phyloP scores from a whole-genome alignment of 2,113 vertebrate species.

The Trichomycterus rosablanca region DNA sequence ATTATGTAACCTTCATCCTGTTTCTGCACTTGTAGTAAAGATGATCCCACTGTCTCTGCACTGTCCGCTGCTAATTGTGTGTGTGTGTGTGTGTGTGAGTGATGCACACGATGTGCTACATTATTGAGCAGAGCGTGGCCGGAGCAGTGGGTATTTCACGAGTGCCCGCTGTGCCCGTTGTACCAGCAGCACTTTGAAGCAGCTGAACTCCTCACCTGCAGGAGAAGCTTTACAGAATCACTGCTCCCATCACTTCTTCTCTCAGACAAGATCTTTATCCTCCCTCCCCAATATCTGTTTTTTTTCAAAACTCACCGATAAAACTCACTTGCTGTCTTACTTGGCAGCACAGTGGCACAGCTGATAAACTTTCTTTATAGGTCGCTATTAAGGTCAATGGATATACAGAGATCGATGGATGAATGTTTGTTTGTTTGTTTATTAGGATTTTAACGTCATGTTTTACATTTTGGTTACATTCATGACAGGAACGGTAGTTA shows the following conservation, averaged over 20 bases:
- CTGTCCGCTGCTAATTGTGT: not conserved
- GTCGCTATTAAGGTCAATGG: too few relatives aligned
- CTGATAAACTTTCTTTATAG: too few relatives aligned
- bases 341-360: too few relatives aligned
- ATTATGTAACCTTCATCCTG: conserved; percentile 6
- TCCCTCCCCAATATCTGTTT: not conserved
- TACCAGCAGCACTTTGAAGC: conserved; percentile 36
- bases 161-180: conserved; percentile 9
- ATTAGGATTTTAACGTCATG: too few relatives aligned
- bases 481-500: too few relatives aligned
- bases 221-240: conserved; percentile 40
- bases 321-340: not conserved
- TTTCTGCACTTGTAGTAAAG: not conserved
- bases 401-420: too few relatives aligned
- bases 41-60: not conserved
- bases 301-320: not conserved
- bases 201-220: conserved; percentile 46
- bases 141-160: not conserved
- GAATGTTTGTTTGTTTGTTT: too few relatives aligned
- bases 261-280: conserved; percentile 13
- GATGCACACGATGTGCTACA: conserved; percentile 41
- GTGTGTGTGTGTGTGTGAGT: conserved; percentile 18
- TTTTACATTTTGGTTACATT: too few relatives aligned
- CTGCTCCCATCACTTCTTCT: conserved; percentile 29
- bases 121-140: conserved; percentile 34